phyloP scores from a whole-genome alignment of 2,113 vertebrate species.

The Channa argus region DNA sequence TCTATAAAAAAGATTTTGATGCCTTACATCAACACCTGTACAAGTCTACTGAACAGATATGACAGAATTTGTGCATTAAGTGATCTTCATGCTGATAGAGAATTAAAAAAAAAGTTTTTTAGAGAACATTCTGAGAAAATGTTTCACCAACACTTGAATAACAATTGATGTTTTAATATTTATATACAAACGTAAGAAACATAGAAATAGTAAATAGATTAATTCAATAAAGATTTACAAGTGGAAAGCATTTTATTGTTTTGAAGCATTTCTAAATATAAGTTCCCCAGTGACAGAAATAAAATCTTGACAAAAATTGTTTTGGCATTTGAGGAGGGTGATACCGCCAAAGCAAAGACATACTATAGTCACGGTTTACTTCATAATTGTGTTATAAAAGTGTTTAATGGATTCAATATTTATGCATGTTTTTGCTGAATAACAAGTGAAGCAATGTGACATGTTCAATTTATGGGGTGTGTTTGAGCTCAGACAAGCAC shows the following conservation, averaged over 20 bases:
- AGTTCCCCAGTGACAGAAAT: not conserved
- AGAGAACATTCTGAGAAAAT: no score
- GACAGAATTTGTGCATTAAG: no score
- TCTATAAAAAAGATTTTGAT: no score
- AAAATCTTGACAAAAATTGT: conserved; percentile 6
- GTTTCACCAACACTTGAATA: no score
- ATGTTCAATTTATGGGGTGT: no score
- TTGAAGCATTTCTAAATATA: conserved; percentile 9
- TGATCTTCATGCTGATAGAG: no score
- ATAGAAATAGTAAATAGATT: conserved; percentile 2
- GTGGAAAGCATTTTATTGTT: conserved; percentile 23
- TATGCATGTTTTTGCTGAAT: not conserved
- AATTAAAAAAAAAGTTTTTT: no score
- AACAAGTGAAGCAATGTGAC: not conserved
- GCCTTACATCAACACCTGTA: no score
- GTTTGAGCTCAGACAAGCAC: not conserved
- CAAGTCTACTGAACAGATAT: no score
- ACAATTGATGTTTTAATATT: no score
- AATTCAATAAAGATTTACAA: conserved; percentile 30
- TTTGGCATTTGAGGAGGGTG: not conserved
- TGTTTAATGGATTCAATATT: not conserved
- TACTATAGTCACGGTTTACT: not conserved
- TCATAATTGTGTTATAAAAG: not conserved
- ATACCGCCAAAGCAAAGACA: no score
- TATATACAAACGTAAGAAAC: no score